Evolutionary conservation across 2,113 vertebrate species (phyloP).

Genomic region (Aphelocoma coerulescens): DNA sequence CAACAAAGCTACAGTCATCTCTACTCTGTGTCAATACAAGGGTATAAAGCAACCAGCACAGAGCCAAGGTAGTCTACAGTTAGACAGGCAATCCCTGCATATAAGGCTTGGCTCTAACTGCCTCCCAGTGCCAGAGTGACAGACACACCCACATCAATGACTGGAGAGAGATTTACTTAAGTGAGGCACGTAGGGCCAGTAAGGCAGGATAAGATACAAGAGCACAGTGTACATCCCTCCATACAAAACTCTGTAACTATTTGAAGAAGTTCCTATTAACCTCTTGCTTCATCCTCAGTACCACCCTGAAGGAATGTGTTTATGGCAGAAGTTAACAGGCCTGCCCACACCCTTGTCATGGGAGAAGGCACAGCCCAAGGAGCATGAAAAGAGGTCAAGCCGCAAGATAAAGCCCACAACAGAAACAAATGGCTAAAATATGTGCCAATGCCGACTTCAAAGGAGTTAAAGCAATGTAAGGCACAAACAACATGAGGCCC

Average conservation of each 20-base stretch:
- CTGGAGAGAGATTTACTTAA: conserved; percentile 35
- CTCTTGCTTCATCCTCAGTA: conserved; percentile 54
- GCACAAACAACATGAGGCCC: neutral
- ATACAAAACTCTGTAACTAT: conserved; percentile 13
- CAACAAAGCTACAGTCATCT: neutral
- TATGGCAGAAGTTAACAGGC: conserved; percentile 50
- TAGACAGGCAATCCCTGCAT: neutral
- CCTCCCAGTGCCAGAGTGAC: neutral
- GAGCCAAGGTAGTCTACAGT: neutral
- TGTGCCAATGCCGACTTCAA: neutral
- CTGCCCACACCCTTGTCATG: conserved; percentile 47
- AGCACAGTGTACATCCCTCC: neutral
- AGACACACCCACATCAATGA: conserved; percentile 31
- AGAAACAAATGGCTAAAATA: conserved; percentile 16
- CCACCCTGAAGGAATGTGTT: conserved; percentile 60
- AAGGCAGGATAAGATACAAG: neutral
- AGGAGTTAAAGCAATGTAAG: neutral
- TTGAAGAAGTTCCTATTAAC: conserved; percentile 61
- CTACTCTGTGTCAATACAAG: neutral
- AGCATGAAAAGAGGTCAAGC: conserved; percentile 54
- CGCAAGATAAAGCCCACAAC: neutral
- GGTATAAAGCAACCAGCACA: neutral
- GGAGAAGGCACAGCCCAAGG: conserved; percentile 34
- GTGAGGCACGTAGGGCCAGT: conserved; percentile 32
- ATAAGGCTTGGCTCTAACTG: neutral